Conservation (phyloP, 1,140 invertebrate species). For the Potamilus streckersoni region DNA sequence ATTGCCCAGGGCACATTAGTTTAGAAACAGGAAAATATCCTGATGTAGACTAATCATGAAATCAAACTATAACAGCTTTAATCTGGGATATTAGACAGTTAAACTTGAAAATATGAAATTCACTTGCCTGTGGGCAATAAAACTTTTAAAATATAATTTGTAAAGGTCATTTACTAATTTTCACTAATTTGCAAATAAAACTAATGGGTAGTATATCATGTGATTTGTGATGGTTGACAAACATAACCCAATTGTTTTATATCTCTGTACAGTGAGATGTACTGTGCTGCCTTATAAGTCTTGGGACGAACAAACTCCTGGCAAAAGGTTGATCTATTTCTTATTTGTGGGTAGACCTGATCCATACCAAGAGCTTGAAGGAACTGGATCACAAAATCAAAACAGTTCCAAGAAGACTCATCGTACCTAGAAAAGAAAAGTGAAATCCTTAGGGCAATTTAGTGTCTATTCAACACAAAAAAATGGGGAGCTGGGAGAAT, state of each 20-base stretch:
- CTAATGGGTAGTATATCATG: no score
- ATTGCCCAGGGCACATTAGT: no score
- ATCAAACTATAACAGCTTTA: no score
- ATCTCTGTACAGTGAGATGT: constrained; percentile 20
- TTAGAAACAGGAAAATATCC: no score
- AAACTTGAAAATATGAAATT: no score
- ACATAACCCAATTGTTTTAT: constrained; percentile 7
- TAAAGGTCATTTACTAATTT: no score
- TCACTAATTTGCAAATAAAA: no score
- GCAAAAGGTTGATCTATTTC: constrained; percentile 8
- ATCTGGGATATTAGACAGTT: no score
- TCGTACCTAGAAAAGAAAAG: constrained; percentile 20
- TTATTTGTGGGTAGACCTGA: background rate
- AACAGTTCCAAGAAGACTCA: constrained; percentile 26
- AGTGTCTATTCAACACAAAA: background rate
- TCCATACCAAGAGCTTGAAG: constrained; percentile 9
- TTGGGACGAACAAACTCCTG: constrained; percentile 17
- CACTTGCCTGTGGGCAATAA: no score
- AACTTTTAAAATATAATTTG: no score
- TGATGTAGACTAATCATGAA: no score
- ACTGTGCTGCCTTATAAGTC: constrained; percentile 14
- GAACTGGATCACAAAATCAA: constrained; percentile 29
- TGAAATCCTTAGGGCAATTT: background rate
- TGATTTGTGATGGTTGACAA: constrained; percentile 6
- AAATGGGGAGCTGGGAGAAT: background rate